Evolutionary conservation across 2,113 vertebrate genomes (phyloP), one percentile per base, ranked within the genome.

Genomic region (Tenrec ecaudatus): DNA sequence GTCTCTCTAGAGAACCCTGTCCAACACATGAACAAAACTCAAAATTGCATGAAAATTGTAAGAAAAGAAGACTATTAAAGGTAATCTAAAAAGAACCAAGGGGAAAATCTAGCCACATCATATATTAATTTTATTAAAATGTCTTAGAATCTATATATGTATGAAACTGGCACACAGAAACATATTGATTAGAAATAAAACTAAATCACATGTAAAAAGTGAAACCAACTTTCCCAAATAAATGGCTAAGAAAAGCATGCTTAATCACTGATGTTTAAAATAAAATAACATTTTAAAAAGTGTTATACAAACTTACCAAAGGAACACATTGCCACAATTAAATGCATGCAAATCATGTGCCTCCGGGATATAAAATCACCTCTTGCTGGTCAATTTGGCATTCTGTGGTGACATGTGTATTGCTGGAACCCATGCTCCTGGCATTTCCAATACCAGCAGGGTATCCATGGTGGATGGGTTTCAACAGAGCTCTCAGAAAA

Each of bases 1-100:
- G n/a, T n/a, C n/a, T n/a, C n/a, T n/a, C n/a, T n/a, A n/a, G n/a
- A n/a, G n/a, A n/a, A n/a, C n/a, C n/a, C n/a, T n/a, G n/a, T n/a
- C n/a, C n/a, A n/a, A n/a, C n/a, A n/a, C n/a, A n/a, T 83, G 20
- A 83, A 89, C 1, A 71, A n/a, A 78, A 81, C 84, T 89, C 88
- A 62, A 23, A 62, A 62, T 53, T 62, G 12, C 22, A 23, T 62
- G 60, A 19, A 62, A 62, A 53, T 53, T 14, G 12, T 62, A 62
- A 20, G 12, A 76, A 84, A 86, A 76, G 19, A 5, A 75, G 69
- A 81, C 20, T 57, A 38, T 80, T 82, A 69, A 6, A 90, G 47
- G 83, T 23, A 81, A 82, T 60, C 1, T 36, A 29, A 86, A 91
- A 29, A 87, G 31, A 25, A 79, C 31, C 33, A 23, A 82, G 57